phyloP scores from a whole-genome alignment of 2,888 invertebrate species.

The Willowsia nigromaculata region DNA sequence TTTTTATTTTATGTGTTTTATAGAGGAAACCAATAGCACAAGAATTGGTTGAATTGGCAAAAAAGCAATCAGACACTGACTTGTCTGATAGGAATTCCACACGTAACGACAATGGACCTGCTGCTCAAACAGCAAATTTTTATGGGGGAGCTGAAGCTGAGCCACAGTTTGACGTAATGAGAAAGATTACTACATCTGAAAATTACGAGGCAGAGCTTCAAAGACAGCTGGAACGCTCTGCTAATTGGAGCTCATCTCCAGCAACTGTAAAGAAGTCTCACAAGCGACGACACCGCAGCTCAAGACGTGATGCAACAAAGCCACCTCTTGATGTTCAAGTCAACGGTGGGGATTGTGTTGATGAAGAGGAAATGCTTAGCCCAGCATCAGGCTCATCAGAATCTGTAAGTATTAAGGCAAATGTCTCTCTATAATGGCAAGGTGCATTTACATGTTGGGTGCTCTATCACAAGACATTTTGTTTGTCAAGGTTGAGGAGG shows the following conservation, averaged over 20 bases:
- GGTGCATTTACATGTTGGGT: no score
- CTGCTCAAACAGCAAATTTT: not conserved
- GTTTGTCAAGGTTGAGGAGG: conserved; percentile 44
- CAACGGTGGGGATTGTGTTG: not conserved
- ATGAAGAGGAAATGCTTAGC: conserved; percentile 40
- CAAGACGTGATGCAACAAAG: conserved; percentile 34
- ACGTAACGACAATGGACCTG: not conserved
- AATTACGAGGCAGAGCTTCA: conserved; percentile 77
- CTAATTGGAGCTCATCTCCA: conserved; percentile 73
- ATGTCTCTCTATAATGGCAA: no score
- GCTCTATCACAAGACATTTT: no score
- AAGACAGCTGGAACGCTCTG: conserved; percentile 76
- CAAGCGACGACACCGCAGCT: conserved; percentile 63
- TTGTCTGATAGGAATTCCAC: not conserved
- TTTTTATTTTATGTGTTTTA: not conserved
- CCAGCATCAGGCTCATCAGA: conserved; percentile 58
- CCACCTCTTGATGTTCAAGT: not conserved
- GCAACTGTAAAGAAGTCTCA: conserved; percentile 63
- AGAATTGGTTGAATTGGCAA: conserved; percentile 38
- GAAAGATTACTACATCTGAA: conserved; percentile 68
- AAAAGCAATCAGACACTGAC: not conserved
- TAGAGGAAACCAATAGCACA: conserved; percentile 45
- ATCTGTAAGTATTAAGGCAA: conserved; percentile 31
- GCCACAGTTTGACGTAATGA: conserved; percentile 74
- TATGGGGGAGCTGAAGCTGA: conserved; percentile 28